phyloP scores from a whole-genome alignment of 2,113 vertebrate species.

The Pycnonotus jocosus region DNA sequence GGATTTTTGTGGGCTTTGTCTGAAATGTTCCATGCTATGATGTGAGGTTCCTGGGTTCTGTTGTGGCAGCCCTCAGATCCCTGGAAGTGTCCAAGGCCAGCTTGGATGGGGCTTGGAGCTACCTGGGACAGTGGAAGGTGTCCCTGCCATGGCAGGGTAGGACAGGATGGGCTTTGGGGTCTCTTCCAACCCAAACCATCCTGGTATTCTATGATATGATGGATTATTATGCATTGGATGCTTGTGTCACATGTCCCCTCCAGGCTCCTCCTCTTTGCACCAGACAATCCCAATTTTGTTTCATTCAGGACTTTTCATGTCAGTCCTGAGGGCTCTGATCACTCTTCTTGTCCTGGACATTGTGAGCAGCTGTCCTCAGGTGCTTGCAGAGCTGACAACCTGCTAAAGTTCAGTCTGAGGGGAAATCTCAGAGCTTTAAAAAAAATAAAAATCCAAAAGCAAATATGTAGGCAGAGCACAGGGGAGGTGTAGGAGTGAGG shows the following conservation, averaged over 20 bases:
- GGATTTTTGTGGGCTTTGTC: background rate
- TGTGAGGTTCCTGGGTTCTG: background rate
- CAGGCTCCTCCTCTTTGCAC: background rate
- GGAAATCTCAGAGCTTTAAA: background rate
- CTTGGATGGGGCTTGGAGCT: accelerated
- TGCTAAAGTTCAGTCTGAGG: background rate
- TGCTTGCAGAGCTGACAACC: background rate
- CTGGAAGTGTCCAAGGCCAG: background rate
- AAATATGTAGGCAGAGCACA: background rate
- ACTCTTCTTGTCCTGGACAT: background rate
- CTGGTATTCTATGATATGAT: background rate
- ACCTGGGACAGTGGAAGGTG: background rate
- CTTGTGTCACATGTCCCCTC: accelerated
- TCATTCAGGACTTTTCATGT: background rate
- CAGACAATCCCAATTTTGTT: background rate
- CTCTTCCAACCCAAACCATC: background rate
- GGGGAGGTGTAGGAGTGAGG: background rate
- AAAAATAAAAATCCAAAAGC: background rate
- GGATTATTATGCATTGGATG: background rate
- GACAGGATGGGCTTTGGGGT: background rate
- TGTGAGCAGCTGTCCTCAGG: background rate
- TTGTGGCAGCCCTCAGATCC: background rate
- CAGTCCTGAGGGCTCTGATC: background rate
- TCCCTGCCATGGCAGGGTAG: background rate
- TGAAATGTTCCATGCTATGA: background rate